Evolutionary conservation across 1,140 invertebrate genomes (phyloP).

Genomic region (Trinorchestia longiramus): DNA sequence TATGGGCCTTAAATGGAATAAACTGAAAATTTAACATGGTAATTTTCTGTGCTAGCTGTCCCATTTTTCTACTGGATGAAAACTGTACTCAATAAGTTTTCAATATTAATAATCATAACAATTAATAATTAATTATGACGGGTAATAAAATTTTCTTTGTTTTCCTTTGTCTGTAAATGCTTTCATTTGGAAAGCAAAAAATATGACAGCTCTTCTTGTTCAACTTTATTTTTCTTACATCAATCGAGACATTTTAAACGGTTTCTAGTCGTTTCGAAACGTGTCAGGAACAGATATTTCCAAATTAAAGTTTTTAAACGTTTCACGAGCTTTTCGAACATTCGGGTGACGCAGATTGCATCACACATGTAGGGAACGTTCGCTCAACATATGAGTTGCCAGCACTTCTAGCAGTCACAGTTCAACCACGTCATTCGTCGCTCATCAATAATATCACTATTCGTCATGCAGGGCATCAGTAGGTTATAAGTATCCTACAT

Average conservation of each 20-base stretch:
- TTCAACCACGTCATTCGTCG: background rate
- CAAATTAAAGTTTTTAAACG: background rate
- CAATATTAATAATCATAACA: too few species aligned
- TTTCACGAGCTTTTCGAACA: background rate
- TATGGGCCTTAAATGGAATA: too few species aligned
- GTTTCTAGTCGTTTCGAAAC: background rate
- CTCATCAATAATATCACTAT: background rate
- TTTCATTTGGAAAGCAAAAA: background rate
- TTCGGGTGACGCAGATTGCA: background rate
- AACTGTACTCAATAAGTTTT: too few species aligned
- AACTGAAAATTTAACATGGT: too few species aligned
- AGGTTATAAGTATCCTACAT: slow-evolving; percentile 61
- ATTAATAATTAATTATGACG: too few species aligned
- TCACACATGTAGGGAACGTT: background rate
- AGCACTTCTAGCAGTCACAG: background rate
- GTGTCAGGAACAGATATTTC: too few species aligned
- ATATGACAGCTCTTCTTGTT: background rate
- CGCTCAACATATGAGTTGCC: background rate
- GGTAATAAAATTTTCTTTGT: too few species aligned
- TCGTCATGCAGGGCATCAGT: too few species aligned
- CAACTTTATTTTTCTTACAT: background rate
- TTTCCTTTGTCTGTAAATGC: too few species aligned
- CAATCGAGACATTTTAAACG: background rate
- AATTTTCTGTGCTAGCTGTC: too few species aligned
- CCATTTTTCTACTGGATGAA: too few species aligned